Evolutionary conservation across 2,888 invertebrate species (phyloP), one percentile per base, ranked within the genome.

Genomic region (Trachelus stipa): DNA sequence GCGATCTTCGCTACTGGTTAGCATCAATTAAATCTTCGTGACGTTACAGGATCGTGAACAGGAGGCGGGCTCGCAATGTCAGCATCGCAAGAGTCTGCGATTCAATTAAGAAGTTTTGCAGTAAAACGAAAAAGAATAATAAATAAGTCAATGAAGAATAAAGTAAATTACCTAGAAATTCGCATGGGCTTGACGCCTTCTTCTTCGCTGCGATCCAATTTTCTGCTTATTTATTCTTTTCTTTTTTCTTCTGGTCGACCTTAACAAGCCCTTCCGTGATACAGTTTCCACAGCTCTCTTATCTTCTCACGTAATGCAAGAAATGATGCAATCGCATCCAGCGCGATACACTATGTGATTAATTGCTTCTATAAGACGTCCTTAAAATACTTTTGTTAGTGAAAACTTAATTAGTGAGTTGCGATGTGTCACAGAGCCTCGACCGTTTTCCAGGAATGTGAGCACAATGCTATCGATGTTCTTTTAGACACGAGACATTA

Each of bases 1-100:
- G 81, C 83, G 86, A 83, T 83, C 87, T 85, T 85, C 85, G 83
- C 79, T 79, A 77, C 83, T 85, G 77, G 83, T 88, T 88, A 83
- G 84, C 85, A 85, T 81, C 88, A 88, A 88, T 88, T 88, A 85
- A 23, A 56, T 56, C 56, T 56, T 56, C 56, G 9, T 56, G 56
- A 23, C 23, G 23, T 56, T 56, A 56, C 56, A 23, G 23, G 56
- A 1, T 56, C 56, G 23, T 23, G 56, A 9, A 56, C 23, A 56
- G 56, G 56, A 15, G 9, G 56, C 23, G 9, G 56, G 56, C 56
- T 23, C 2, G 0, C 9, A 56, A 9, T 56, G 23, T 23, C 56
- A 56, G 23, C 23, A 56, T 23, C 23, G 56, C 9, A 23, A 56
- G 56, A 2, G 9, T 56, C 23, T 56, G 56, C 56, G 56, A 56